Evolutionary conservation across 2,888 invertebrate genomes (phyloP), one percentile per base, ranked within the genome.

Genomic region (Alviniconcha strummeri): DNA sequence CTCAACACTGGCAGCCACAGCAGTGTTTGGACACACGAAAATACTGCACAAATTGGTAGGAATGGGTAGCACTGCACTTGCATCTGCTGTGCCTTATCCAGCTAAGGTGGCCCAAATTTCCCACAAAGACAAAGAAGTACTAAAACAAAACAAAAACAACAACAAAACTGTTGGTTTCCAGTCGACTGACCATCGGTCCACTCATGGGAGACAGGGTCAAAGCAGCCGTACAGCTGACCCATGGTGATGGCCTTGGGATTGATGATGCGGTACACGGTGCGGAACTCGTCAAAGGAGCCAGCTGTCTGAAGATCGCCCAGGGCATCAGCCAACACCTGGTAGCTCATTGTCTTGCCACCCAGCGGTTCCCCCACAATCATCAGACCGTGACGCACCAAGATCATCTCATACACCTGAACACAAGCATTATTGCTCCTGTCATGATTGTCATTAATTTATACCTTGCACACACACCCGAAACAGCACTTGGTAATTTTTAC

Each of bases 191-290:
- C 94, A 90, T 94, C 94, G 69, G 93, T 92, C 94, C 94, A 94
- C 87, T 94, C 94, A 88, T 94, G 94, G 0, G 94, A 94, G 19
- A 93, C 92, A 17, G 93, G 93, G 86, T 94, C 94, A 88, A 94
- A 94, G 88, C 93, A 93, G 19, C 94, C 94, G 87, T 94, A 94
- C 80, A 94, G 90, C 89, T 94, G 94, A 15, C 94, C 94, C 93
- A 94, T 94, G 56, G 94, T 93, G 87, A 94, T 93, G 82, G 94
- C 87, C 87, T 94, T 94, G 7, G 94, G 94, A 89, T 94, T 94
- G 87, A 94, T 92, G 81, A 94, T 92, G 87, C 92, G 89, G 89
- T 92, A 91, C 6, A 91, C 83, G 9, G 92, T 93, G 86, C 90
- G 91, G 86, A 89, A 91, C 87, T 94, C 94, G 74, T 93, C 90